Base-by-base conservation (phyloP, 1,140 invertebrate genomes). In the Chrysopa pallens region DNA sequence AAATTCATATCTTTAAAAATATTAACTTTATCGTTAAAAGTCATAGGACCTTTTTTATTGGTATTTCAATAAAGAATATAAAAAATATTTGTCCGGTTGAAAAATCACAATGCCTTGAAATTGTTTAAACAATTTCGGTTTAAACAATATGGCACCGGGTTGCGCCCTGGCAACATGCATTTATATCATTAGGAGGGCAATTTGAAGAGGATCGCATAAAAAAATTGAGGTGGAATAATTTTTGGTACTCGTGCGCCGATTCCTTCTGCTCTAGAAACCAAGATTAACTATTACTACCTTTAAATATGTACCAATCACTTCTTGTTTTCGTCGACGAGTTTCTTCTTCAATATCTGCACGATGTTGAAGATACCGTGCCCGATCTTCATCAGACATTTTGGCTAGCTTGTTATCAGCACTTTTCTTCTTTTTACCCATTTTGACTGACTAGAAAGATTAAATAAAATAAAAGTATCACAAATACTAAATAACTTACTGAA, bases 311-410 rank as follows among this genome's bases (percentile, higher is more conserved):
- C 74, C 70, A 44, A 87, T 73, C 3, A 87, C 64, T 54, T 85
- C 80, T 52, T 82, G 71, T 56, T 84, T 85, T 35, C 82, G 66
- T 8, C 78, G 61, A 36, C 74, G 67, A 0, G 76, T 74, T 57
- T 87, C 84, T 52, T 85, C 75, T 56, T 86, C 82, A 12, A 78
- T 60, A 46, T 84, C 82, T 3, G 80, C 79, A 27, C 78, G 67
- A 55, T 83, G 77, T 52, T 85, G 82, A 14, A 86, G 58, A 60
- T 86, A 87, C 37, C 80, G 60, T 1, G 74, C 70, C 6, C 77
- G 66, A 59, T 86, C 81, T 58, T 87, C 79, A 46, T 85, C 82
- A 0, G 71, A 80, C 83, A 87, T 86, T 49, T 76, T 74, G 40
- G 80, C 76, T 47, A 86, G 58, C 56, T 82, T 81, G 47, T 79